Evolutionary conservation across 1,140 invertebrate species (phyloP).

Genomic region (Leptinotarsa texana): DNA sequence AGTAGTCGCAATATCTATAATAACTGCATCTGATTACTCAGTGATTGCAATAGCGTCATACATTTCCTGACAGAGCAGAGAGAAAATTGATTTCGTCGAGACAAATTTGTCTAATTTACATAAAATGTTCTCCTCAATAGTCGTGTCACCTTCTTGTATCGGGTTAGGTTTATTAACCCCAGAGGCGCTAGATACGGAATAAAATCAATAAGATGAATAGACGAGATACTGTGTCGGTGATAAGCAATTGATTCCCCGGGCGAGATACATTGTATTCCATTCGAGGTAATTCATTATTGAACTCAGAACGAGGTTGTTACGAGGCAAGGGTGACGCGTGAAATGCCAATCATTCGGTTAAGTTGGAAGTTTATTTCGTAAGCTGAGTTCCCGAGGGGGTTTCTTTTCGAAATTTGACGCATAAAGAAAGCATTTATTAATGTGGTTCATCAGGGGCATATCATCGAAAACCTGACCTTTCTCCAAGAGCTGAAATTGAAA

Average conservation of each 20-base stretch:
- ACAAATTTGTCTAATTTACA: neutral
- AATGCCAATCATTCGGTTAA: too few species aligned
- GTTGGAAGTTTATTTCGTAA: too few species aligned
- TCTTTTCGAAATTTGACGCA: too few species aligned
- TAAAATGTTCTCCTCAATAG: neutral
- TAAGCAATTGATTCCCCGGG: neutral
- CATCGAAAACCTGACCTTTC: too few species aligned
- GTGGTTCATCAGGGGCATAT: too few species aligned
- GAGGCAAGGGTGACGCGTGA: neutral
- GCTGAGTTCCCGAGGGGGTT: too few species aligned
- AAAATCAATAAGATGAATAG: neutral
- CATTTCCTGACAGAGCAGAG: neutral
- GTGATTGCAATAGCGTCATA: neutral
- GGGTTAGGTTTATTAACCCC: neutral
- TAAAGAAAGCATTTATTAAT: too few species aligned
- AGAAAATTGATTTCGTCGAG: constrained; percentile 1
- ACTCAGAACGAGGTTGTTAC: neutral
- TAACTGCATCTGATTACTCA: too few species aligned
- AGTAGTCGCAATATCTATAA: too few species aligned
- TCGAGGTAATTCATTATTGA: neutral
- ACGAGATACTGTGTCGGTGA: neutral
- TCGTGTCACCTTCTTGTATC: neutral
- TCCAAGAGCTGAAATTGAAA: too few species aligned
- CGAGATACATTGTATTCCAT: neutral
- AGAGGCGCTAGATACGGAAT: constrained; percentile 2